A percentile compares a stretch with the other conserved stretches of the same genome.
These are phyloP conservation scores for Cydia fagiglandana DNA, from an alignment of 1,140 invertebrate genomes.

Conservation along the genomic window DNA sequence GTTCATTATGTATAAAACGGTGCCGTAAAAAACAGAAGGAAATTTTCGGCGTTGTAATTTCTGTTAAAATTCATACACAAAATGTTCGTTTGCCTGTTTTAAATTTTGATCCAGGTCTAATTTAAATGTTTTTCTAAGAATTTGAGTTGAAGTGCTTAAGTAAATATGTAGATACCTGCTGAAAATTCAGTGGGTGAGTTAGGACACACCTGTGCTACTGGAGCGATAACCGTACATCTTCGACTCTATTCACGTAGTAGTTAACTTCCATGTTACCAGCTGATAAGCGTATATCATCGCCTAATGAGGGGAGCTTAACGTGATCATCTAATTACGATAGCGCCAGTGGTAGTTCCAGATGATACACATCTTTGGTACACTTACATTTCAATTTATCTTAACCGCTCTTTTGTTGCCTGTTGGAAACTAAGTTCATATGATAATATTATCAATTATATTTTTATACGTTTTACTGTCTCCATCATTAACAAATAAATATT, in stretches of 20 bases:
- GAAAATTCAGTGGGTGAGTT: slow-evolving; percentile 6
- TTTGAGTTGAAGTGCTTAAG: too few relatives aligned
- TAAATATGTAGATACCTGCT: neutral
- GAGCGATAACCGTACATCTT: slow-evolving; percentile 12
- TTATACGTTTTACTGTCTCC: too few relatives aligned
- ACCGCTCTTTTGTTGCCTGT: too few relatives aligned
- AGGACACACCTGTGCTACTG: neutral
- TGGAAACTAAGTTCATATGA: too few relatives aligned
- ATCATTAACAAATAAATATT: too few relatives aligned
- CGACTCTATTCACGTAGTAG: neutral
- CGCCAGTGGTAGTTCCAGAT: neutral
- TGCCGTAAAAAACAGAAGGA: neutral
- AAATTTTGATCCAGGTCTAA: neutral
- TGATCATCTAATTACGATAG: neutral
- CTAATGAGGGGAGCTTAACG: neutral
- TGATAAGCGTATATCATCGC: slow-evolving; percentile 8
- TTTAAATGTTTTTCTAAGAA: neutral
- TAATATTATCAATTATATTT: too few relatives aligned
- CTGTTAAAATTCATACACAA: neutral
- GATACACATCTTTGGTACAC: neutral
- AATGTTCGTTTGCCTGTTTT: neutral
- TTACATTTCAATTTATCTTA: too few relatives aligned
- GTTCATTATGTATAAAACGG: slow-evolving; percentile 24
- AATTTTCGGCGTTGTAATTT: neutral
- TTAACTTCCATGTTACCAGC: slow-evolving; percentile 18